Base-by-base conservation (phyloP, 2,797 vertebrate genomes). In the Petrocephalus sullivani region DNA sequence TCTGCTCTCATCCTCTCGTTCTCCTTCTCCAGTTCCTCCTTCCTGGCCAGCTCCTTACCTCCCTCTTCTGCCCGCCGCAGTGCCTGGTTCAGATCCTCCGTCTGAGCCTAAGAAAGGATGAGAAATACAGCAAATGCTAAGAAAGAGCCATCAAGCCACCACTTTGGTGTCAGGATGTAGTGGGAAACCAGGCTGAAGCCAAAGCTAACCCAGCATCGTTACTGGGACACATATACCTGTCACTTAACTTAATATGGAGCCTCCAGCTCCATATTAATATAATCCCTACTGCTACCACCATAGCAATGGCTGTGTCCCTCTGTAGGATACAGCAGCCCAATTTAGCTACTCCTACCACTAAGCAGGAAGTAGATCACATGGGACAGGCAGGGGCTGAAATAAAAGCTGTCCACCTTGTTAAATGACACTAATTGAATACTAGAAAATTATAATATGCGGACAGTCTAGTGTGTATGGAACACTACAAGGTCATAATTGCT, bases 1-100 rank as follows among this genome's bases (percentile, higher is more conserved):
- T 97, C 96, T 89, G 64, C 93, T 92, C 94, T 96, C 93, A 97
- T 94, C 91, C 23, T 93, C 28, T 93, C 90, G 0, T 97, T 97
- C 90, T 98, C 97, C 3, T 93, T 90, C 0, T 96, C 94, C 92
- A 46, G 90, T 91, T 8, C 92, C 92, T 64, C 92, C 90, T 6
- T 89, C 88, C 0, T 92, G 90, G 10, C 91, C 46, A 88, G 94
- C 92, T 95, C 96, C 89, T 91, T 91, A n/a, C 85, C 93, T 90
- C 92, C 94, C 90, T 95, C 93, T 71, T 92, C 94, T 88, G 96
- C 93, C 0, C 89, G 92, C 90, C 88, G 94, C 90, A 92, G 90
- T 57, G 93, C 93, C 88, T 92, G 92, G 91, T 94, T 95, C 53
- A 98, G 95, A 90, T 98, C 96, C 9, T 97, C 97, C 87, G 96